phyloP scores from a whole-genome alignment of 2,797 vertebrate genomes.

The Luscinia luscinia region DNA sequence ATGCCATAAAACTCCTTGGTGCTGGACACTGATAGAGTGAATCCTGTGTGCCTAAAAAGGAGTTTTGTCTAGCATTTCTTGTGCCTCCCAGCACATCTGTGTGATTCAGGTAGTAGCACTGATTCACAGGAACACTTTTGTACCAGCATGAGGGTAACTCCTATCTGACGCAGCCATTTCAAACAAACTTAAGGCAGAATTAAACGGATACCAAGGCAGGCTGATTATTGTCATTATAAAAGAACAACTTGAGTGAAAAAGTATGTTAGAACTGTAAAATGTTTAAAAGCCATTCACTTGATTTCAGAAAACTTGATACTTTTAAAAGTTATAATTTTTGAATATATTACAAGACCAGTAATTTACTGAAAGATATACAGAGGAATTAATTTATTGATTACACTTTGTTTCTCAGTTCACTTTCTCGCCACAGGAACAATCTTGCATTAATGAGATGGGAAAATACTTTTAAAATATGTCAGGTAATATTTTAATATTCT shows the following conservation, averaged over 20 bases:
- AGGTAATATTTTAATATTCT: background rate
- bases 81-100: background rate
- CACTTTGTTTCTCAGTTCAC: background rate
- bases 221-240: background rate
- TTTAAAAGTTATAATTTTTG: background rate
- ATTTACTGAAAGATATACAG: background rate
- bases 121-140: background rate
- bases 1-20: background rate
- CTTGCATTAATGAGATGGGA: background rate
- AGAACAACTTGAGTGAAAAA: background rate
- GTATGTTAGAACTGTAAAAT: background rate
- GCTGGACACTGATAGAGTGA: background rate
- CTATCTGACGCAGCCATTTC: background rate
- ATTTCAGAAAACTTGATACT: background rate
- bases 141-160: background rate
- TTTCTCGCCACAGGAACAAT: background rate
- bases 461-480: background rate
- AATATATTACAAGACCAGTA: background rate
- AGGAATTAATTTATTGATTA: background rate
- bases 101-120: background rate
- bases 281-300: accelerated
- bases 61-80: background rate
- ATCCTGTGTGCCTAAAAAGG: background rate
- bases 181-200: background rate
- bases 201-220: background rate